These are phyloP conservation scores for Tychaedon coryphoeus DNA, from an alignment of 2,113 vertebrate genomes.

Conservation along the genomic window DNA sequence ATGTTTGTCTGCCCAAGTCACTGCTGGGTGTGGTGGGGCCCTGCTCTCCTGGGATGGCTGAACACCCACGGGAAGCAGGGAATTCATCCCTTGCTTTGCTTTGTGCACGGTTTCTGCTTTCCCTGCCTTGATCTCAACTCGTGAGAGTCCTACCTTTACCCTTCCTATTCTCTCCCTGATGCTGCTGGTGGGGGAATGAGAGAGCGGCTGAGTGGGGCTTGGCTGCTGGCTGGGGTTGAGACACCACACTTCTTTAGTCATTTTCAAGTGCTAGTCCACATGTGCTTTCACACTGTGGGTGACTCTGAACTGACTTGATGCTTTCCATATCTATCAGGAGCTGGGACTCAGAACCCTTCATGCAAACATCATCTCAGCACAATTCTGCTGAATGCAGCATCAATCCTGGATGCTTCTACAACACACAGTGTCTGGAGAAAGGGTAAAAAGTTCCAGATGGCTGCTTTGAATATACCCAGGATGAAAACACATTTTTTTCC, in stretches of 20 bases:
- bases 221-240: background rate
- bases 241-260: background rate
- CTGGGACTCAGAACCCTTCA: background rate
- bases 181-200: background rate
- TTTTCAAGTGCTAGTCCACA: background rate
- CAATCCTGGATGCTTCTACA: background rate
- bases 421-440: background rate
- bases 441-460: background rate
- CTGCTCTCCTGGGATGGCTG: background rate
- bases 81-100: background rate
- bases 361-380: background rate
- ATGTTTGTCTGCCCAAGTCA: rapidly evolving
- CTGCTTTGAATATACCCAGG: background rate
- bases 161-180: background rate
- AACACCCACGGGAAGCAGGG: rapidly evolving
- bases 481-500: background rate
- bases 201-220: background rate
- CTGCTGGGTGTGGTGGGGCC: rapidly evolving
- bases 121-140: background rate
- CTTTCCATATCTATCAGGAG: background rate
- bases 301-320: background rate
- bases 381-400: conserved; percentile 1
- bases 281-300: background rate
- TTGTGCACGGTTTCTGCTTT: no score
- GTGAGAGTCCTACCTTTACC: no score